Base-by-base conservation (phyloP, 1,140 invertebrate genomes). In the Drosophila sucinea region DNA sequence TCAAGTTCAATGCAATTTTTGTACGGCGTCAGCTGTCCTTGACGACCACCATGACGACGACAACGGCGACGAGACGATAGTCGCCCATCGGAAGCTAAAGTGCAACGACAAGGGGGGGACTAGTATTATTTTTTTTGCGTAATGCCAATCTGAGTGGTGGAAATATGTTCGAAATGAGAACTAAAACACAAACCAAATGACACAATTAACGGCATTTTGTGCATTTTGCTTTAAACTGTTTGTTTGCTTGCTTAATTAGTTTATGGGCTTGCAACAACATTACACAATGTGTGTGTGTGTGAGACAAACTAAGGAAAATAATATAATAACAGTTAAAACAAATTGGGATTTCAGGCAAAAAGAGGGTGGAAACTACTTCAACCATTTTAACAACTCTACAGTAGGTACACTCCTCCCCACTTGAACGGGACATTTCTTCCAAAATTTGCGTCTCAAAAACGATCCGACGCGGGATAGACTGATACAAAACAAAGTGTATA, bases 1-100 rank as follows among this genome's bases (percentile, higher is more conserved):
- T 86, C 83, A 86, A 86, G 83, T 86, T 86, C 83, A 86, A 86
- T 86, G 83, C 83, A 82, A 81, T 81, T 60, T 60, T 62, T 27
- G 60, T 66, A 56, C 76, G 63, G 62, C 60, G 63, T 60, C 69
- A 58, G 54, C 62, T 72, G 83, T 65, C 83, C 83, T 86, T 86
- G 83, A 82, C 68, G 54, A 32, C 47, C 25, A 41, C 64, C 33
- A 38, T 30, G 38, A 56, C 51, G 54, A 0, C n/a, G 27, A 11
- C n/a, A 30, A 38, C 29, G 11, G 47, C 23, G 58, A 41, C 47
- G 32, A 41, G 33, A 17, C 47, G 17, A 11, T 35, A 40, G 6
- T 33, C 33, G n/a, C 41, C 35, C 44, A 51, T 51, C n/a, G 23
- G 7, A 25, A 51, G 4, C 44, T 32, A n/a, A 47, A 47, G 60